Evolutionary conservation across 2,113 vertebrate species (phyloP), one percentile per base, ranked within the genome.

Genomic region (Laticauda laticaudata): DNA sequence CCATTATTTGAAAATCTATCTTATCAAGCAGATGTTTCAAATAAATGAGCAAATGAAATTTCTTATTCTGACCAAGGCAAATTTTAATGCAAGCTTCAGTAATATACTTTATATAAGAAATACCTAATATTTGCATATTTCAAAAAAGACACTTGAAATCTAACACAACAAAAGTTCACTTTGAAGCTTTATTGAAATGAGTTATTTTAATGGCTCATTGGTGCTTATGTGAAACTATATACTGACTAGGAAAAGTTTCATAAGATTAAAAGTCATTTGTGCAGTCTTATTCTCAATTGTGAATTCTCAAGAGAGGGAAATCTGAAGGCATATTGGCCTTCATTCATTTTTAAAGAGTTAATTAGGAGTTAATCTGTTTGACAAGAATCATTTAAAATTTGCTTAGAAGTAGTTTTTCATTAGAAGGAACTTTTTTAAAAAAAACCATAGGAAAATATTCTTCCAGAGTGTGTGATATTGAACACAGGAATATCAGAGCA

Each of bases 21-120:
- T 20, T 20, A 55, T n/a, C 88, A 61, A 88, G 57, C 51, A 75
- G 59, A 88, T 92, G 8, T 89, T 92, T 92, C 43, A 89, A 75
- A 56, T 43, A 87, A 51, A 34, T 75, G 23, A 88, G 23, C 45
- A 57, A 86, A 91, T 91, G 86, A 43, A 23, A 91, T 54, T 51
- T 91, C 48, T 81, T 55, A 10, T 91, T 81, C n/a, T 23, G 51
- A 81, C 29, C 61, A 75, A 90, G 90, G 20, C n/a, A 43, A 86
- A 56, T n/a, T 24, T 57, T 86, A 91, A 57, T 86, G 87, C 43
- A 55, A 88, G 9, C 51, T 81, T 29, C 39, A 26, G 10, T 55
- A 43, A 61, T 88, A 34, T 18, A 75, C 7, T 55, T 88, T 88
- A 55, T 23, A 29, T 85, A 64, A 34, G 39, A 53, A 87, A 92